These are phyloP conservation scores for Notothenia coriiceps DNA, from an alignment of 2,113 vertebrate species.

Conservation along the genomic window DNA sequence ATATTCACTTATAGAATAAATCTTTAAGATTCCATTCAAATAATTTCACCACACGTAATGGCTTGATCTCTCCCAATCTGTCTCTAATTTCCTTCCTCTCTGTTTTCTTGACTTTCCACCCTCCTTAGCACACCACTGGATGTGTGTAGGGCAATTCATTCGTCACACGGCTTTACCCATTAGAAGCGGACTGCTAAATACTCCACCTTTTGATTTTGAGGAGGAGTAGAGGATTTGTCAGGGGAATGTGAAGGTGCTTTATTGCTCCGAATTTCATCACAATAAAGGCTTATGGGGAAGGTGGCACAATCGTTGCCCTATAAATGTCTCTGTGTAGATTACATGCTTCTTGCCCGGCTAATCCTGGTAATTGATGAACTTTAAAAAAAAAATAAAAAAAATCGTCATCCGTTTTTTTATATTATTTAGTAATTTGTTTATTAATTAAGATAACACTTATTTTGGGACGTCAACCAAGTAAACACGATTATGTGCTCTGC, in stretches of 20 bases:
- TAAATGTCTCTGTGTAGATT: slow-evolving; percentile 86
- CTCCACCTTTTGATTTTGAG: slow-evolving; percentile 86
- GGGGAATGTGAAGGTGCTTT: slow-evolving; percentile 80
- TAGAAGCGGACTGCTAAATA: slow-evolving; percentile 78
- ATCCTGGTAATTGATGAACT: slow-evolving; percentile 87
- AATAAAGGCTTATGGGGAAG: slow-evolving; percentile 85
- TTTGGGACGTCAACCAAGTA: slow-evolving; percentile 86
- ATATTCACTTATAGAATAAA: slow-evolving; percentile 21
- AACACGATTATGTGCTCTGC: slow-evolving; percentile 85
- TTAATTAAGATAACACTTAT: slow-evolving; percentile 88
- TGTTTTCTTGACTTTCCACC: slow-evolving; percentile 74
- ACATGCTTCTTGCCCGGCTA: slow-evolving; percentile 83
- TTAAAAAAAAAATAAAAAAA: slow-evolving; percentile 52
- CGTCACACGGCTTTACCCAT: slow-evolving; percentile 82
- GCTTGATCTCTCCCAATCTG: slow-evolving; percentile 40
- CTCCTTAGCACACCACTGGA: slow-evolving; percentile 62
- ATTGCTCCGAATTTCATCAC: slow-evolving; percentile 86
- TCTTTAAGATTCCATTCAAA: slow-evolving; percentile 42
- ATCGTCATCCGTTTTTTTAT: slow-evolving; percentile 66
- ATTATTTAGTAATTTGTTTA: slow-evolving; percentile 87
- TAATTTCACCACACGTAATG: slow-evolving; percentile 26
- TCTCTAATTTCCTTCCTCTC: slow-evolving; percentile 48
- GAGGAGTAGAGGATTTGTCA: slow-evolving; percentile 83
- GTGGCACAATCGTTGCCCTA: slow-evolving; percentile 81
- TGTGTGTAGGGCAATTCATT: slow-evolving; percentile 81